A percentile compares a stretch with the other conserved stretches of the same genome.
These are phyloP conservation scores for Diadumene lineata DNA, from an alignment of 92 coral and sea anemone genomes.

Conservation along the genomic window DNA sequence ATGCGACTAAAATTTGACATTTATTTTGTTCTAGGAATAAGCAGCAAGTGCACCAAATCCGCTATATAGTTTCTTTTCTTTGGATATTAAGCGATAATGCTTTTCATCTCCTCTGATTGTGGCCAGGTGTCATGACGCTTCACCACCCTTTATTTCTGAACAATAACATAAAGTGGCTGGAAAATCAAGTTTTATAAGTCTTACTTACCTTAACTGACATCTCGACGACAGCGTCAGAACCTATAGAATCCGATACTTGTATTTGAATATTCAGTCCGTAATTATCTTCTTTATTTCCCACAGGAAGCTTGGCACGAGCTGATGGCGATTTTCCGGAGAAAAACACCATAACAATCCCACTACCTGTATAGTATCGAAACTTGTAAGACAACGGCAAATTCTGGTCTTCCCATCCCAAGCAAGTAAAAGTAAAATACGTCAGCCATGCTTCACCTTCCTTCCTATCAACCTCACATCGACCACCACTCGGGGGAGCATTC, in stretches of 20 bases:
- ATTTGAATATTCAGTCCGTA: conserved; percentile 51
- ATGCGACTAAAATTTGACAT: too few relatives aligned
- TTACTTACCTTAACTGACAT: conserved; percentile 50
- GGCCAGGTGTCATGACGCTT: not conserved
- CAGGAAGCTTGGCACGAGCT: conserved; percentile 61
- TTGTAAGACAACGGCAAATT: conserved; percentile 67
- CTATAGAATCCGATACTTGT: conserved; percentile 52
- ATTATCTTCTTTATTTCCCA: conserved; percentile 55
- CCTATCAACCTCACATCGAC: conserved; percentile 58
- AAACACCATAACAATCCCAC: conserved; percentile 75
- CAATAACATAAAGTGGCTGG: too few relatives aligned
- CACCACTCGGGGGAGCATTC: conserved; percentile 72
- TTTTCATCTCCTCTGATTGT: too few relatives aligned
- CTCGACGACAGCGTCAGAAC: conserved; percentile 45
- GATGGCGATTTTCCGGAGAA: conserved; percentile 45
- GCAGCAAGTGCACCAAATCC: not conserved
- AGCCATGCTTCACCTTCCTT: conserved; percentile 70
- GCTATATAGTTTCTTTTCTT: not conserved
- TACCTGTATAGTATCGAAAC: conserved; percentile 71
- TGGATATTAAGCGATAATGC: too few relatives aligned
- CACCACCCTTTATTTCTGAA: not conserved
- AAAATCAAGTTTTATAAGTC: too few relatives aligned
- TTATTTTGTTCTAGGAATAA: too few relatives aligned
- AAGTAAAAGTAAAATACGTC: conserved; percentile 57
- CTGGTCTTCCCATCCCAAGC: conserved; percentile 77